These are phyloP conservation scores for Drosophila dives DNA, from an alignment of 2,888 invertebrate species.

Conservation along the genomic window DNA sequence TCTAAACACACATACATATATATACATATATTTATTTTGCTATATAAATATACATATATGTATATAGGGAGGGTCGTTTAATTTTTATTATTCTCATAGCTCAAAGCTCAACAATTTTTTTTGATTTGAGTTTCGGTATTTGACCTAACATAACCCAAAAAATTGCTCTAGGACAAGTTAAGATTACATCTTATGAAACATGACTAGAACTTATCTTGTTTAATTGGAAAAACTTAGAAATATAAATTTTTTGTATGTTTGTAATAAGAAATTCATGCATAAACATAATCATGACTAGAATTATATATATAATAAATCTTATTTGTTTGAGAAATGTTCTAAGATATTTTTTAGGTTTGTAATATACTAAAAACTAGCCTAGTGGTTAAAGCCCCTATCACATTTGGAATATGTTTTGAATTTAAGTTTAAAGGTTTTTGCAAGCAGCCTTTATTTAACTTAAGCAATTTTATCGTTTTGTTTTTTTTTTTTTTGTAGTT, in stretches of 20 bases:
- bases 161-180: background rate
- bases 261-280: no score
- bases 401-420: background rate
- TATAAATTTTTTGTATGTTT: background rate
- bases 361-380: background rate
- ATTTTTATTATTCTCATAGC: background rate
- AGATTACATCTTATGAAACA: background rate
- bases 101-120: background rate
- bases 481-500: background rate
- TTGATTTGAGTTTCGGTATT: background rate
- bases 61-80: slow-evolving; percentile 10
- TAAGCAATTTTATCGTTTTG: background rate
- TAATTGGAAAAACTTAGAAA: no score
- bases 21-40: background rate
- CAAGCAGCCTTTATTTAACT: background rate
- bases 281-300: background rate
- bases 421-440: background rate
- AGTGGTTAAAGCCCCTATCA: background rate
- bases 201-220: background rate
- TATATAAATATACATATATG: background rate
- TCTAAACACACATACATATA: slow-evolving; percentile 25
- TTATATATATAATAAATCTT: background rate
- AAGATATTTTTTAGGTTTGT: background rate
- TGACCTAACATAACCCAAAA: background rate
- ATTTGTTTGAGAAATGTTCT: background rate